Conservation (phyloP, 1,140 invertebrate species). For the Drosophila baimaii region DNA sequence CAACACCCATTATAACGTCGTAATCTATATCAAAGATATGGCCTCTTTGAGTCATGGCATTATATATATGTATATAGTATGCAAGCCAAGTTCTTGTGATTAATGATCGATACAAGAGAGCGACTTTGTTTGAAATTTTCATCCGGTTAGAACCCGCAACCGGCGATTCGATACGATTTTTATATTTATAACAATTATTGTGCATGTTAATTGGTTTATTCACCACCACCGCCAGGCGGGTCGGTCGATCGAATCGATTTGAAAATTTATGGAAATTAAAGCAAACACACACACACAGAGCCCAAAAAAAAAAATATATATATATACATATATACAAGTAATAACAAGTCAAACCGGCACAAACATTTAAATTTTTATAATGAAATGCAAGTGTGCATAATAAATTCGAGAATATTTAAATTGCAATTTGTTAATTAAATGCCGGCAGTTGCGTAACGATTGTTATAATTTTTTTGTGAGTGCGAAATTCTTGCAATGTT, state of each 20-base stretch:
- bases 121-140: conserved; percentile 38
- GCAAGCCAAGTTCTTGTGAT: conserved; percentile 43
- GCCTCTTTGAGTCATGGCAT: conserved; percentile 38
- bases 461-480: conserved; percentile 32
- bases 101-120: conserved; percentile 40
- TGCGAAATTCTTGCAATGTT: conserved; percentile 49
- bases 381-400: conserved; percentile 39
- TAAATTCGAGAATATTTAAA: conserved; percentile 51
- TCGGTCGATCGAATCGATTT: conserved; percentile 34
- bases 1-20: conserved; percentile 31
- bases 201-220: conserved; percentile 76
- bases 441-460: conserved; percentile 73
- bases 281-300: conserved; percentile 18
- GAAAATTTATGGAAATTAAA: conserved; percentile 54
- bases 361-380: conserved; percentile 37
- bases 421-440: conserved; percentile 61
- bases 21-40: conserved; percentile 36
- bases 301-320: conserved; percentile 33
- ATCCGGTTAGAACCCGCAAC: conserved; percentile 64
- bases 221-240: conserved; percentile 45
- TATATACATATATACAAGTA: no score
- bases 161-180: conserved; percentile 9
- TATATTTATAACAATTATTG: conserved; percentile 51
- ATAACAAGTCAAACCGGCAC: conserved; percentile 43
- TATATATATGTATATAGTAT: conserved; percentile 2